These are phyloP conservation scores for Tribolium madens DNA, from an alignment of 1,140 invertebrate genomes.

Conservation along the genomic window DNA sequence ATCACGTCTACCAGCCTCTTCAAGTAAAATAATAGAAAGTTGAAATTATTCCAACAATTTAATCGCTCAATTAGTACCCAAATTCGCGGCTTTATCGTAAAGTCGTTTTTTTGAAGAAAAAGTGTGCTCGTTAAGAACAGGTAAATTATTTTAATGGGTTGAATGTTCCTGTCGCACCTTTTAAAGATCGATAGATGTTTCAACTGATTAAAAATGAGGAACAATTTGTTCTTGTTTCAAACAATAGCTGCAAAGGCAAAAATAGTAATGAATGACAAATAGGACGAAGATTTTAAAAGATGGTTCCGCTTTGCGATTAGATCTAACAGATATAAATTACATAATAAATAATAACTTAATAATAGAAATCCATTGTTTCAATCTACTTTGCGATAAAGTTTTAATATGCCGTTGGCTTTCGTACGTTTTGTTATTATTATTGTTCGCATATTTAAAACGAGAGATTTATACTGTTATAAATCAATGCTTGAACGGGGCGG, in stretches of 20 bases:
- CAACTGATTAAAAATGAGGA: too few relatives aligned
- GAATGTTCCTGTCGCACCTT: not conserved
- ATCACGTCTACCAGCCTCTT: not conserved
- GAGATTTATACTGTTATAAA: not conserved
- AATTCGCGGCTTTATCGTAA: too few relatives aligned
- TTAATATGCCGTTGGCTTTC: not conserved
- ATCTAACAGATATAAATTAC: not conserved
- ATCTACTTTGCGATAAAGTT: not conserved
- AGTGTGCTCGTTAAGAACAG: too few relatives aligned
- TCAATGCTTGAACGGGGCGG: not conserved
- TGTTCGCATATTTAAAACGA: not conserved
- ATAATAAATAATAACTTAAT: not conserved
- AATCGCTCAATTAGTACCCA: too few relatives aligned
- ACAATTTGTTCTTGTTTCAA: too few relatives aligned
- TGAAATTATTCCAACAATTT: not conserved
- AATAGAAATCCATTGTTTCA: not conserved
- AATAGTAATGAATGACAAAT: not conserved
- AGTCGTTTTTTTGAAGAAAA: too few relatives aligned
- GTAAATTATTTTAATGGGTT: too few relatives aligned
- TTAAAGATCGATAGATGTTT: not conserved
- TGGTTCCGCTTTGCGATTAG: not conserved
- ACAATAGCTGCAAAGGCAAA: not conserved
- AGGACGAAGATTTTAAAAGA: not conserved
- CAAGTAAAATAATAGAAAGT: not conserved
- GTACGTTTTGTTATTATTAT: not conserved